A percentile compares a stretch with the other conserved stretches of the same genome.
Evolutionary conservation across 2,797 vertebrate species (phyloP).

Genomic region (Triplophysa yarkandensis): DNA sequence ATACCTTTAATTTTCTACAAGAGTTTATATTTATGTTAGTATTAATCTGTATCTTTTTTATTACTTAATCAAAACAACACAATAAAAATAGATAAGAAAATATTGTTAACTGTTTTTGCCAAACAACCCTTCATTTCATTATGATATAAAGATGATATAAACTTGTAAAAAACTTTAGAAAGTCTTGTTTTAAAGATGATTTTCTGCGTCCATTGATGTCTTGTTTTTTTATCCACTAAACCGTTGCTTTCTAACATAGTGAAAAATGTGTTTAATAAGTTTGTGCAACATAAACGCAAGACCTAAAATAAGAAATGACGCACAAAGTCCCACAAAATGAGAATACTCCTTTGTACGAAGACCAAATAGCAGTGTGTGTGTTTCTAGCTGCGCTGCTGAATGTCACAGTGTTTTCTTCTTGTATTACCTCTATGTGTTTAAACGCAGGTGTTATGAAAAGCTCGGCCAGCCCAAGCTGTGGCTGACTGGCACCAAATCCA

Average conservation of each 20-base stretch:
- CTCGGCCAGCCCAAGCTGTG: constrained; percentile 49
- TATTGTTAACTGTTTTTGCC: too few relatives aligned
- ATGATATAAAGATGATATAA: too few relatives aligned
- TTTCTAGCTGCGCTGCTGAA: constrained; percentile 4
- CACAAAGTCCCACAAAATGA: background rate
- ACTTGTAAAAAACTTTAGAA: too few relatives aligned
- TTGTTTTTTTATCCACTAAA: too few relatives aligned
- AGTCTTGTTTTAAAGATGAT: too few relatives aligned
- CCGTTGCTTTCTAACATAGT: background rate
- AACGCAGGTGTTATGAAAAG: constrained; percentile 47
- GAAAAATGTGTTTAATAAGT: background rate
- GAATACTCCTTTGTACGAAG: background rate
- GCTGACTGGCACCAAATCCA: constrained; percentile 45
- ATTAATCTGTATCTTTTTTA: too few relatives aligned
- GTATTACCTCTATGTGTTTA: constrained; percentile 42
- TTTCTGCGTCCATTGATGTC: too few relatives aligned
- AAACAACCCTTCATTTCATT: too few relatives aligned
- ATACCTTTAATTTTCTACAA: too few relatives aligned
- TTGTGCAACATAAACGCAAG: background rate
- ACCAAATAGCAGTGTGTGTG: background rate
- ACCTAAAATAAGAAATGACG: background rate
- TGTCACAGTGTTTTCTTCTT: constrained; percentile 16
- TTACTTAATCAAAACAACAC: too few relatives aligned
- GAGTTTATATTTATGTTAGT: too few relatives aligned
- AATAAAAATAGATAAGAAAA: too few relatives aligned